Conservation (phyloP, 35 echinoderm and acorn worm species). For the Lytechinus variegatus region DNA sequence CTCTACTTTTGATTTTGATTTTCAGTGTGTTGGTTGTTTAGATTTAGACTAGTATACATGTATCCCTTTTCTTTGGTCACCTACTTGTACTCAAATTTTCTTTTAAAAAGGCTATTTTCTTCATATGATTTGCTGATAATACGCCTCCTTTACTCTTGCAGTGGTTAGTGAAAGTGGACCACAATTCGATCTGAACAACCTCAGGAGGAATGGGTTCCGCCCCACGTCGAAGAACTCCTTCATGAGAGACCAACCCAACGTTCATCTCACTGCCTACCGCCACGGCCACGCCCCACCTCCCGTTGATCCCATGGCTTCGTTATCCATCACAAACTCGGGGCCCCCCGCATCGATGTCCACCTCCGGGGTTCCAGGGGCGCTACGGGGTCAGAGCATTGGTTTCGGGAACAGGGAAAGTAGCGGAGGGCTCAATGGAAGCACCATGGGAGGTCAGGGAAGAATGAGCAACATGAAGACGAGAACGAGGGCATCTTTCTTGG, state of each 20-base stretch:
- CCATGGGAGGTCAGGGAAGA: not conserved
- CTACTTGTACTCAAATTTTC: too few species aligned
- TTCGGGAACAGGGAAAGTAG: slow-evolving; percentile 48
- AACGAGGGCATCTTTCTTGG: slow-evolving; percentile 45
- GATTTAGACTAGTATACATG: too few species aligned
- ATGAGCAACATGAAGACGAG: slow-evolving; percentile 38
- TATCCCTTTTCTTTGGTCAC: too few species aligned
- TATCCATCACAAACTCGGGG: slow-evolving; percentile 49
- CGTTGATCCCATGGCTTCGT: not conserved
- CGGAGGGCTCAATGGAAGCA: slow-evolving; percentile 7
- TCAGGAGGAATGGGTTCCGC: slow-evolving; percentile 55
- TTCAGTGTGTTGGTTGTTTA: too few species aligned
- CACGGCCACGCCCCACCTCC: slow-evolving; percentile 30
- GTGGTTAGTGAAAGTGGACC: slow-evolving; percentile 27
- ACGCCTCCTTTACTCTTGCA: not conserved
- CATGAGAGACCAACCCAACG: slow-evolving; percentile 29
- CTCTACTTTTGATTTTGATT: too few species aligned
- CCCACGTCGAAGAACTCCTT: slow-evolving; percentile 50
- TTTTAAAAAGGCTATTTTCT: not conserved
- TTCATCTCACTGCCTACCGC: slow-evolving; percentile 18
- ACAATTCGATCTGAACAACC: slow-evolving; percentile 36
- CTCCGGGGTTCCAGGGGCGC: slow-evolving; percentile 36
- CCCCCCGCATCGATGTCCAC: not conserved
- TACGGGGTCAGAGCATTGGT: slow-evolving; percentile 62
- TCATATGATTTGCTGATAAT: not conserved